Base-by-base conservation (phyloP, 2,797 vertebrate genomes). In the Sylvilagus floridanus region DNA sequence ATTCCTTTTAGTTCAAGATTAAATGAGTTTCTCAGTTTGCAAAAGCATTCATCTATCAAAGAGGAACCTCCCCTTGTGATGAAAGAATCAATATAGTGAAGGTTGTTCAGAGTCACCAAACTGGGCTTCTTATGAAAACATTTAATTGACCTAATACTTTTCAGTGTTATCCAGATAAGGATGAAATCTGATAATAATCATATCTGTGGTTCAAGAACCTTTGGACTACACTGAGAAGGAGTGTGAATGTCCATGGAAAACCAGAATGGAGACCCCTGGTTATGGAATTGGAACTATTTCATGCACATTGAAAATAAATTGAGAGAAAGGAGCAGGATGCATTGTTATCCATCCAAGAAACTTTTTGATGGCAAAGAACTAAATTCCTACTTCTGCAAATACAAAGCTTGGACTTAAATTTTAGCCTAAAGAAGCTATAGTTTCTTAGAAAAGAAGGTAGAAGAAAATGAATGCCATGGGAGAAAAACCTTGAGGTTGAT, bases 71-170 rank as follows among this genome's bases (percentile, higher is more conserved):
- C 6, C 0, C 13, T 73, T 57, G 10, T n/a, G 47, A 72, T 4
- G 8, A 87, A 95, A 90, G 3, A 13, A 62, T 52, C 35, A 37
- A 32, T 62, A 57, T 65, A 75, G 1, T 32, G 8, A 93, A 75
- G 24, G 12, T 24, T 57, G 0, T 57, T 16, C 60, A 63, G 42
- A 26, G 4, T 65, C 54, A 28, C 17, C 9, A 77, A 63, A 91
- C 57, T n/a, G 47, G 22, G 26, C 4, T 65, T 88, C 32, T 77
- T 79, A 6, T 22, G 73, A 96, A 69, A 86, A 65, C 42, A 69
- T n/a, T 12, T 63, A 32, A n/a, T 69, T 91, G 26, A 35, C 14
- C 9, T 21, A 73, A 60, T 52, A 26, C 9, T 10, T 47, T 52
- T 52, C 8, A 3, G 0, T 65, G 63, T 72, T 84, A 72, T 54